Evolutionary conservation across 2,888 invertebrate genomes (phyloP).

Genomic region (Papilio demoleus): DNA sequence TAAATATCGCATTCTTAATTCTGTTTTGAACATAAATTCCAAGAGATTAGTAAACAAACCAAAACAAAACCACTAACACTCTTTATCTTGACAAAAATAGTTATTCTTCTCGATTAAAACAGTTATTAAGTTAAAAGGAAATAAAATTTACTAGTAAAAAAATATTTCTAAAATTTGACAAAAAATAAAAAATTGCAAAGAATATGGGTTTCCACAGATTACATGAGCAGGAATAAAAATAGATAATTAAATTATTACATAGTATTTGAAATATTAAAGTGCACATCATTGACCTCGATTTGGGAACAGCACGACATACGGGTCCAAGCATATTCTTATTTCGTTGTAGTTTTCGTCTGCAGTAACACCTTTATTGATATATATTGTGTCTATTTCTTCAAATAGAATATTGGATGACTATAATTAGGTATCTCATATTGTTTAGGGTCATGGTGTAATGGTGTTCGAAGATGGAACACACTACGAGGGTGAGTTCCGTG

Average conservation of each 20-base stretch:
- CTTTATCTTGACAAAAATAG: neutral
- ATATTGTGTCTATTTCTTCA: too few species aligned
- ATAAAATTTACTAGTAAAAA: too few species aligned
- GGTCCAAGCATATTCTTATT: too few species aligned
- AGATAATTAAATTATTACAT: neutral
- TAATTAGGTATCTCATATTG: constrained; percentile 3
- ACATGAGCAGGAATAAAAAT: neutral
- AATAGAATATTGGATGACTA: too few species aligned
- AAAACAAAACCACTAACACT: neutral
- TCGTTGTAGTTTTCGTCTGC: too few species aligned
- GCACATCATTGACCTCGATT: neutral
- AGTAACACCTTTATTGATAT: too few species aligned
- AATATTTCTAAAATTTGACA: neutral
- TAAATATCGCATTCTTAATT: constrained; percentile 3
- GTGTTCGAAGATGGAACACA: constrained; percentile 94
- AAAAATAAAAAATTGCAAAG: neutral
- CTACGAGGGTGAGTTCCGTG: constrained; percentile 94
- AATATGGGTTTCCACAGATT: neutral
- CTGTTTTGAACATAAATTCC: constrained; percentile 7
- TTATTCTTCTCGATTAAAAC: neutral
- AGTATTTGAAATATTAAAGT: neutral
- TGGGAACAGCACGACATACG: neutral
- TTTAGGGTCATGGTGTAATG: constrained; percentile 93
- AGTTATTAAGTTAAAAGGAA: too few species aligned
- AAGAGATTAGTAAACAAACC: neutral